Evolutionary conservation across 1,140 invertebrate genomes (phyloP).

Genomic region (Platorchestia sp.): DNA sequence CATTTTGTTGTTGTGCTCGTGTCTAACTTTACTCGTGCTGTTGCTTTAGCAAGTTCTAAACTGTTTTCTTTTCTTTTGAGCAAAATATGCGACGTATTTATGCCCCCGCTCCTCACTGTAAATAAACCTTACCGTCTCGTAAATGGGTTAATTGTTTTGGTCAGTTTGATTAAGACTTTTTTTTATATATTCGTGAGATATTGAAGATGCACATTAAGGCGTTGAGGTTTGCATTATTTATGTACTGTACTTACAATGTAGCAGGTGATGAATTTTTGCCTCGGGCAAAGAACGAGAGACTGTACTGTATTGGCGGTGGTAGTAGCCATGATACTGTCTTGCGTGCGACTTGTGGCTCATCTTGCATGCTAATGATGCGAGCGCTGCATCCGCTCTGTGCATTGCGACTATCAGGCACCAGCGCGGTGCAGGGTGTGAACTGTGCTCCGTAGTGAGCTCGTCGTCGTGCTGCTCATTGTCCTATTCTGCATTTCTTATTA

Average conservation of each 20-base stretch:
- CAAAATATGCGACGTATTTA: not conserved
- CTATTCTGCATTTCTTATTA: constrained; percentile 14
- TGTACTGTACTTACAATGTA: constrained; percentile 35
- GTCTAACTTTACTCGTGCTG: not conserved
- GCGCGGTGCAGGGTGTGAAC: not conserved
- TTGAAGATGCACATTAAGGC: constrained; percentile 29
- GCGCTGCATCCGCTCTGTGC: not conserved
- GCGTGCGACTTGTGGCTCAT: too few relatives aligned
- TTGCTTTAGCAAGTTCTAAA: not conserved
- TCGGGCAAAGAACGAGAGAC: not conserved
- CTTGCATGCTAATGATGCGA: not conserved
- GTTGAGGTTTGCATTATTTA: constrained; percentile 52
- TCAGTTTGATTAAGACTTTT: not conserved
- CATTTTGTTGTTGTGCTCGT: not conserved
- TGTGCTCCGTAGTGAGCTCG: not conserved
- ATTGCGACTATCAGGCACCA: not conserved
- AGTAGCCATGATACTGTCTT: not conserved
- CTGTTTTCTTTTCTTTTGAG: not conserved
- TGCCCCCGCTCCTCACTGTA: not conserved
- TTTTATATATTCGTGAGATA: constrained; percentile 36
- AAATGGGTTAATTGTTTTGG: not conserved
- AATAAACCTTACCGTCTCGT: not conserved
- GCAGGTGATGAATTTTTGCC: not conserved
- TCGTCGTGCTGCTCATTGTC: constrained; percentile 23
- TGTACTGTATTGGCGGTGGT: not conserved